A percentile compares a stretch with the other conserved stretches of the same genome.
phyloP scores from a whole-genome alignment of 2,888 invertebrate genomes.

The Kryphioiulus occultus region DNA sequence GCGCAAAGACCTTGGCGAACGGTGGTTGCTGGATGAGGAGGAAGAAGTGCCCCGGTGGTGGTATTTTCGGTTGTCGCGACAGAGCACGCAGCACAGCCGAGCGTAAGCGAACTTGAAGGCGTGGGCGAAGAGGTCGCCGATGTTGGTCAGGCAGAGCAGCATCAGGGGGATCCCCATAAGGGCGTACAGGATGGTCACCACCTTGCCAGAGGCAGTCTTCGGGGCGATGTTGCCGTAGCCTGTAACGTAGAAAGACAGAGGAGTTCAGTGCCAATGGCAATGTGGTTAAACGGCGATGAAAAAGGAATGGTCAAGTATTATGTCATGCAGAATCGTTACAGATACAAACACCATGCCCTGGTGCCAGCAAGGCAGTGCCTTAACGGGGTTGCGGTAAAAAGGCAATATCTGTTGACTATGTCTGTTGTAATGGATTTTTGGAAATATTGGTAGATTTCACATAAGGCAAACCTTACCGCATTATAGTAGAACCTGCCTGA shows the following conservation, averaged over 20 bases:
- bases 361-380: too few relatives aligned
- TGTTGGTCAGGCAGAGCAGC: slow-evolving; percentile 82
- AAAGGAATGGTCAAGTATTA: too few relatives aligned
- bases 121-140: slow-evolving; percentile 81
- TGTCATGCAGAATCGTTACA: too few relatives aligned
- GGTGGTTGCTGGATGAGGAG: neutral
- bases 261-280: too few relatives aligned
- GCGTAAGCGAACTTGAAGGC: slow-evolving; percentile 75
- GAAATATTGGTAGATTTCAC: too few relatives aligned
- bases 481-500: too few relatives aligned
- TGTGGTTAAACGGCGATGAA: too few relatives aligned
- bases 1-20: neutral
- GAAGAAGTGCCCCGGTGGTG: neutral
- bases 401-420: too few relatives aligned
- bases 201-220: slow-evolving; percentile 80
- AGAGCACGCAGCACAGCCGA: slow-evolving; percentile 61
- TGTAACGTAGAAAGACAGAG: slow-evolving; percentile 59
- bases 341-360: too few relatives aligned
- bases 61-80: slow-evolving; percentile 50
- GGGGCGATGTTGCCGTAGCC: slow-evolving; percentile 88
- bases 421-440: too few relatives aligned
- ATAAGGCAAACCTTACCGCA: too few relatives aligned
- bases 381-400: too few relatives aligned
- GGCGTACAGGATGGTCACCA: slow-evolving; percentile 86
- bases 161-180: slow-evolving; percentile 87